Evolutionary conservation across 1,140 invertebrate genomes (phyloP).

Genomic region (Gerris buenoi): DNA sequence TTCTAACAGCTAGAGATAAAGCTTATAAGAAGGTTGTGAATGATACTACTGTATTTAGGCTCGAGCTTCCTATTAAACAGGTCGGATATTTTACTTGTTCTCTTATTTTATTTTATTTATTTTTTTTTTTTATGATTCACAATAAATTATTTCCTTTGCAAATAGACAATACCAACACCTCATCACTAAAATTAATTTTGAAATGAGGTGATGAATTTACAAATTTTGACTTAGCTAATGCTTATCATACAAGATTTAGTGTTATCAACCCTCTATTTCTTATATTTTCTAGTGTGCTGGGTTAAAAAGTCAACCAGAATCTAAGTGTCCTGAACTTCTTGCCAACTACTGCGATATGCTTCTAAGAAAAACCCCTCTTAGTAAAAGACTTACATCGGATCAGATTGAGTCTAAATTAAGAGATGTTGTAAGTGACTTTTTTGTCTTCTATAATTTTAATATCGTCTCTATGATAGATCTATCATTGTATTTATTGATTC

Average conservation of each 20-base stretch:
- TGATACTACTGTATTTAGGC: slow-evolving; percentile 89
- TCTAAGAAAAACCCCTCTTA: slow-evolving; percentile 85
- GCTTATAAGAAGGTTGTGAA: slow-evolving; percentile 97
- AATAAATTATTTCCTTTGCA: no score
- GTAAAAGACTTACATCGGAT: slow-evolving; percentile 91
- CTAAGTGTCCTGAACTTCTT: slow-evolving; percentile 94
- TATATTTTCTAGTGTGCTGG: slow-evolving; percentile 25
- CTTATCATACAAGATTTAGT: not conserved
- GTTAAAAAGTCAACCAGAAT: slow-evolving; percentile 59
- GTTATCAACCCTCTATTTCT: no score
- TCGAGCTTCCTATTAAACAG: slow-evolving; percentile 53
- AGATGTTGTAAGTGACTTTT: slow-evolving; percentile 63
- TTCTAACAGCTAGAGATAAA: slow-evolving; percentile 94
- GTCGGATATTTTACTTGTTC: no score
- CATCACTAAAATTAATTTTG: not conserved
- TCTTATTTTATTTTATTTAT: no score
- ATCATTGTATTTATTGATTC: no score
- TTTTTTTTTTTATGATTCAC: no score
- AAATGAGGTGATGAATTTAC: not conserved
- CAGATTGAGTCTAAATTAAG: slow-evolving; percentile 87
- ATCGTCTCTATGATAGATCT: no score
- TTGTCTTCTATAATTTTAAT: no score
- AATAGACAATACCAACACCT: not conserved
- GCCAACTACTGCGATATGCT: slow-evolving; percentile 99
- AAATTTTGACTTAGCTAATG: no score